Conservation (phyloP, 2,888 invertebrate genomes). For the Palloptera scutellata region DNA sequence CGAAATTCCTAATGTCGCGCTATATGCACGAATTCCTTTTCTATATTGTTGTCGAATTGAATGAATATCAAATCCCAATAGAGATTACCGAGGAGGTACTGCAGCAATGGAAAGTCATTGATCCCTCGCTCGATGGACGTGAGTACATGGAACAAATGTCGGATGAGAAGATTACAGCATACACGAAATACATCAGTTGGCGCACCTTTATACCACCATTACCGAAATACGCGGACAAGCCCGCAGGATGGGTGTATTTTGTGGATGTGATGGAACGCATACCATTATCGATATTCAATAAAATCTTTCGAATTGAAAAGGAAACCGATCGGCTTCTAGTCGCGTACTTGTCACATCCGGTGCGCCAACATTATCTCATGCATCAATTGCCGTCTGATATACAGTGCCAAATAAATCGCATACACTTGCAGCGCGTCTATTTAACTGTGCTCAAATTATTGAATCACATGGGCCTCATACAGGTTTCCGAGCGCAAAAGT, state of each 20-base stretch:
- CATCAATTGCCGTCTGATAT: slow-evolving; percentile 67
- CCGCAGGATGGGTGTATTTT: slow-evolving; percentile 74
- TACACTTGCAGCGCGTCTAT: slow-evolving; percentile 49
- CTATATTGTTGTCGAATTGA: slow-evolving; percentile 72
- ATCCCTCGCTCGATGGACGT: slow-evolving; percentile 57
- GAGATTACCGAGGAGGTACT: slow-evolving; percentile 46
- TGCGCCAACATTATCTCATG: slow-evolving; percentile 72
- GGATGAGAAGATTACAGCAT: slow-evolving; percentile 62
- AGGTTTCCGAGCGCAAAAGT: slow-evolving; percentile 68
- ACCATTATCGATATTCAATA: slow-evolving; percentile 76
- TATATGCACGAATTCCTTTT: slow-evolving; percentile 74
- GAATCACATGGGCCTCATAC: slow-evolving; percentile 73
- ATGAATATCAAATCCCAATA: slow-evolving; percentile 54
- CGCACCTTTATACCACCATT: slow-evolving; percentile 78
- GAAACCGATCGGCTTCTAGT: slow-evolving; percentile 67
- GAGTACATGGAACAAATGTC: slow-evolving; percentile 65
- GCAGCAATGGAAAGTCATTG: slow-evolving; percentile 51
- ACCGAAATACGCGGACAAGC: slow-evolving; percentile 69
- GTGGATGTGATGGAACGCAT: slow-evolving; percentile 75
- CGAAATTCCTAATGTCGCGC: slow-evolving; percentile 75
- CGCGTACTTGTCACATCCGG: slow-evolving; percentile 71
- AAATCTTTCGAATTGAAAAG: slow-evolving; percentile 70
- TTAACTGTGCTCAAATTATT: slow-evolving; percentile 67
- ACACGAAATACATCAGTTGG: slow-evolving; percentile 69
- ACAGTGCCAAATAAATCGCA: slow-evolving; percentile 51